Evolutionary conservation across 1,140 invertebrate genomes (phyloP), one percentile per base, ranked within the genome.

Genomic region (Colletes gigas): DNA sequence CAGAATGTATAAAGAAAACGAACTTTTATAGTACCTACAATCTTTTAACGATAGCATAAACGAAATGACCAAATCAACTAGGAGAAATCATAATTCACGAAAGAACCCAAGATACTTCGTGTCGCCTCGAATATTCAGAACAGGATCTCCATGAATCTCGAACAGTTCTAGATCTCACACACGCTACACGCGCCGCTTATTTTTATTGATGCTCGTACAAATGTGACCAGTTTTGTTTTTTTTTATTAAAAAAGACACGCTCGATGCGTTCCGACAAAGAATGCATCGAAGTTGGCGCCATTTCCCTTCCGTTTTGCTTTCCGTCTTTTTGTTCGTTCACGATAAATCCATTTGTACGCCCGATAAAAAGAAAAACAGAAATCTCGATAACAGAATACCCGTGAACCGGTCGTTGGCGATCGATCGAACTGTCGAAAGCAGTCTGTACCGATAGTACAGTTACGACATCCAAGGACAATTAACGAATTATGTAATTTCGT

Each of bases 91-190:
- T 30, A 30, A 30, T 30, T 30, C 44, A 9, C 44, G 44, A 44
- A 44, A 9, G 44, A 44, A 44, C 3, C n/a, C n/a, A n/a, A n/a
- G n/a, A n/a, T n/a, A n/a, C n/a, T n/a, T n/a, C n/a, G 44, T 44
- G 0, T 44, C 44, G 44, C 5, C 44, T 44, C 44, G 3, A 44
- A 44, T 44, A 44, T 44, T 44, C 50, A 9, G 50, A 9, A 50
- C 10, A 10, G 50, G 50, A 60, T 15, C 39, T 19, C 10, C 30
- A 5, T 54, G 8, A 50, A 10, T 30, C 6, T 54, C 10, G 30
- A 52, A 55, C 52, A 63, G 41, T 55, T 52, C 60, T 55, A 62
- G 72, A 63, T 74, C 78, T 67, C 78, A 80, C 72, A 80, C 78
- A 80, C 63, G 72, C 78, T 75, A 68, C 59, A 66, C 50, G 63